Evolutionary conservation across 30 jellyfish, hydroid and myxozoan species (phyloP).

Genomic region (Aurelia sp.): DNA sequence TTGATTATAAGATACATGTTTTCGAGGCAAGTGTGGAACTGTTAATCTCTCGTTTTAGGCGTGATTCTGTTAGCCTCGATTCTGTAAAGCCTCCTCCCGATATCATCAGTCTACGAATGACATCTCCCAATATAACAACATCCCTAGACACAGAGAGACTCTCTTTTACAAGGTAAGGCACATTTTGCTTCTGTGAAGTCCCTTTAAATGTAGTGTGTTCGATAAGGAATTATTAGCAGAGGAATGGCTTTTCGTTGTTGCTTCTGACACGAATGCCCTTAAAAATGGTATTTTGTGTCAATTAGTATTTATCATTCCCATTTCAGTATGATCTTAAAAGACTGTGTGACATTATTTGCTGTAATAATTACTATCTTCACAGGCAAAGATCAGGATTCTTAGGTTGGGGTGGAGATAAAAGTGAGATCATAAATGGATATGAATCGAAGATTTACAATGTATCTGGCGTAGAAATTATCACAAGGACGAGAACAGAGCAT

Average conservation of each 20-base stretch:
- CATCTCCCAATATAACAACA: constrained; percentile 91
- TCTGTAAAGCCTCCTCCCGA: constrained; percentile 94
- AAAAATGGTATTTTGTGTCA: too few relatives aligned
- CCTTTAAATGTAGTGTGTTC: too few relatives aligned
- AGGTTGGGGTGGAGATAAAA: constrained; percentile 96
- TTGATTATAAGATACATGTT: too few relatives aligned
- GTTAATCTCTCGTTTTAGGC: constrained; percentile 19
- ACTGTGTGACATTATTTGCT: too few relatives aligned
- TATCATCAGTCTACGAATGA: constrained; percentile 75
- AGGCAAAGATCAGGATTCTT: constrained; percentile 81
- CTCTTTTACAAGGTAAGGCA: constrained; percentile 81
- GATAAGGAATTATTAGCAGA: too few relatives aligned
- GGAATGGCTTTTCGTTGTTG: too few relatives aligned
- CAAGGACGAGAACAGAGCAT: constrained; percentile 96
- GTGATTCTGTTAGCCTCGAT: constrained; percentile 73
- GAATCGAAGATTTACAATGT: constrained; percentile 83
- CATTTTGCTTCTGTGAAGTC: too few relatives aligned
- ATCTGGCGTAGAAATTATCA: constrained; percentile 92
- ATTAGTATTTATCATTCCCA: too few relatives aligned
- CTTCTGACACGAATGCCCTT: too few relatives aligned
- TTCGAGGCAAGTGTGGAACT: background rate
- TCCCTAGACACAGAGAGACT: constrained; percentile 85
- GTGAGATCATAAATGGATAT: constrained; percentile 82
- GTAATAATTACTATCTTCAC: too few relatives aligned
- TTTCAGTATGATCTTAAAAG: too few relatives aligned